Conservation (phyloP, 2,113 vertebrate genomes). For the Cariama cristata region DNA sequence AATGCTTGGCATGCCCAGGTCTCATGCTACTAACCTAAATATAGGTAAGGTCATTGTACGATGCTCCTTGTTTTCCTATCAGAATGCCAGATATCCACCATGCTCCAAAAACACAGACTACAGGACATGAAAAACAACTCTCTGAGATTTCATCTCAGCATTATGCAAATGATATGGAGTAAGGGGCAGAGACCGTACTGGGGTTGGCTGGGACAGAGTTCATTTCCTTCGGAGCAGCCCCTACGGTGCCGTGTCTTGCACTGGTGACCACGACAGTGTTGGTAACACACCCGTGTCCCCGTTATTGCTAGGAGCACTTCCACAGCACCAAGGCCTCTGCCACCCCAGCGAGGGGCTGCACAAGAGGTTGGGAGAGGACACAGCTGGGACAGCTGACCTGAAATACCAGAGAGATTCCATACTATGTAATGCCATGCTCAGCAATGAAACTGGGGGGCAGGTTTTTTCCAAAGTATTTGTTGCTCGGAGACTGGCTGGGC, state of each 20-base stretch:
- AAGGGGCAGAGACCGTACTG: not conserved
- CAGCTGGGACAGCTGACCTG: slow-evolving; percentile 62
- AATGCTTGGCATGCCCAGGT: not conserved
- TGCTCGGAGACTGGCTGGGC: not conserved
- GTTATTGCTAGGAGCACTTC: not conserved
- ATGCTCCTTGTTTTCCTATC: not conserved
- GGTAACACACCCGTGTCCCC: not conserved
- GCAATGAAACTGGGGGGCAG: not conserved
- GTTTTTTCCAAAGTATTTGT: not conserved
- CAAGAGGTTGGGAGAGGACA: slow-evolving; percentile 24
- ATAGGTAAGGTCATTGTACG: not conserved
- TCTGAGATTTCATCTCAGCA: not conserved
- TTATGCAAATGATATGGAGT: not conserved
- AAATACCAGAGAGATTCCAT: slow-evolving; percentile 31
- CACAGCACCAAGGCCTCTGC: not conserved
- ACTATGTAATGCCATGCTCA: not conserved
- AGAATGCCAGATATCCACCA: not conserved
- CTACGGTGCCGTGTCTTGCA: not conserved
- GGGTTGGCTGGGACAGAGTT: not conserved
- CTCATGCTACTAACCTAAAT: not conserved
- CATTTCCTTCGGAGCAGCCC: not conserved
- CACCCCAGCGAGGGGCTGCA: not conserved
- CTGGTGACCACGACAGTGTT: not conserved
- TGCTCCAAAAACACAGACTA: not conserved
- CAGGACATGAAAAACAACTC: not conserved